Base-by-base conservation (phyloP, 2,797 vertebrate species). In the Anabacerthia variegaticeps region DNA sequence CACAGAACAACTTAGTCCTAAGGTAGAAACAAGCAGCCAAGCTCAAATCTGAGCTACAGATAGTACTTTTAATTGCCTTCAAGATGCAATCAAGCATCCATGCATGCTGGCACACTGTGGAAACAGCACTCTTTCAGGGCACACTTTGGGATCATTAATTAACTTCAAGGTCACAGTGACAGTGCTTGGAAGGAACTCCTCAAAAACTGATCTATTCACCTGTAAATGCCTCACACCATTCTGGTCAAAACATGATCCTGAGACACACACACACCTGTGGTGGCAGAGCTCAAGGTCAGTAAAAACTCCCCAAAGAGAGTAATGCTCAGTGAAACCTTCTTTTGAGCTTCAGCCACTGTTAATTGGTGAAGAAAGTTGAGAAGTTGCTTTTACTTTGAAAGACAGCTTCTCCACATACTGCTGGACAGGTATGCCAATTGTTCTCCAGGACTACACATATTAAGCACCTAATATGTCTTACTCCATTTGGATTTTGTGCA, bases 351-450 rank as follows among this genome's bases (percentile, higher is more conserved):
- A 85, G 41, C 9, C 3, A 1, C 30, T 36, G 28, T 48, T 75
- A 91, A 24, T 26, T 56, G 44, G 13, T 56, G 27, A 82, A 51
- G 32, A 82, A 65, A 85, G 10, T 3, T n/a, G 17, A 51, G 22
- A 85, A 43, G 6, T 12, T 74, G 37, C 7, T 54, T 75, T 63
- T n/a, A 51, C 3, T 86, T 48, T 54, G 34, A 77, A 83, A 49
- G 30, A 24, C 0, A 0, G 9, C 4, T 76, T 85, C 83, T 63
- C 39, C n/a, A 32, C 11, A 26, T 32, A 37, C 32, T 6, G 4
- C n/a, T 58, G 19, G 39, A 58, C 52, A 51, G 9, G 16, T 37
- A 65, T 16, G 16, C 5, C 51, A 66, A 0, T 17, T 32, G 18
- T n/a, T 59, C 32, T 41, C 39, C 39, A 21, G 22, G 37, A 36